Percentiles rank a stretch among this genome's conserved stretches.
Conservation (phyloP, 2,113 vertebrate species). For the Larimichthys crocea region DNA sequence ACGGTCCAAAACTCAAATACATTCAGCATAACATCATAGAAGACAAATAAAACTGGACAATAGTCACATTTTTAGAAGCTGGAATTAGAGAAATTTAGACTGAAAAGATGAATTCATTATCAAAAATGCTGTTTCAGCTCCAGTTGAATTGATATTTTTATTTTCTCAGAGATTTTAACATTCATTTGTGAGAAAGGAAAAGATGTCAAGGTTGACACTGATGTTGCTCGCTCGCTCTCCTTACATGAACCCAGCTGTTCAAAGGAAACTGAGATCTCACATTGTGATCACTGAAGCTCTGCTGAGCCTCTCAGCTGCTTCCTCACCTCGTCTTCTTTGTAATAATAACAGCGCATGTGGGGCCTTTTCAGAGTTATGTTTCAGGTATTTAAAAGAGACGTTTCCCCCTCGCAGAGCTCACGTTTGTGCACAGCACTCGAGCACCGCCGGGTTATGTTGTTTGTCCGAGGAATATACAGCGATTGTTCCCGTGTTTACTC, state of each 20-base stretch:
- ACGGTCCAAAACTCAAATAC: no score
- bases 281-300: neutral
- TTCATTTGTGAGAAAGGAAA: neutral
- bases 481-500: constrained; percentile 71
- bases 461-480: constrained; percentile 54
- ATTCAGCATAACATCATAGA: no score
- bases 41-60: no score
- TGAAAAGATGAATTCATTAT: no score
- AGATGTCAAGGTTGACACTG: no score
- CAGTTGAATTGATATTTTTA: neutral
- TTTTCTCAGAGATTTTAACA: neutral
- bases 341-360: constrained; percentile 23
- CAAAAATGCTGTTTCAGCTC: no score
- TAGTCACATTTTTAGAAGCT: no score
- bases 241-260: neutral
- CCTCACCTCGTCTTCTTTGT: neutral
- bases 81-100: no score
- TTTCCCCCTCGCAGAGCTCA: neutral
- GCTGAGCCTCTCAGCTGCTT: neutral
- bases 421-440: constrained; percentile 32
- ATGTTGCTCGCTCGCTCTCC: neutral
- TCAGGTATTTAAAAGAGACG: constrained; percentile 32
- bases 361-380: constrained; percentile 30
- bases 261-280: neutral
- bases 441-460: constrained; percentile 50